These are phyloP conservation scores for Pipistrellus pipistrellus DNA, from an alignment of 2,797 vertebrate species.

Conservation along the genomic window DNA sequence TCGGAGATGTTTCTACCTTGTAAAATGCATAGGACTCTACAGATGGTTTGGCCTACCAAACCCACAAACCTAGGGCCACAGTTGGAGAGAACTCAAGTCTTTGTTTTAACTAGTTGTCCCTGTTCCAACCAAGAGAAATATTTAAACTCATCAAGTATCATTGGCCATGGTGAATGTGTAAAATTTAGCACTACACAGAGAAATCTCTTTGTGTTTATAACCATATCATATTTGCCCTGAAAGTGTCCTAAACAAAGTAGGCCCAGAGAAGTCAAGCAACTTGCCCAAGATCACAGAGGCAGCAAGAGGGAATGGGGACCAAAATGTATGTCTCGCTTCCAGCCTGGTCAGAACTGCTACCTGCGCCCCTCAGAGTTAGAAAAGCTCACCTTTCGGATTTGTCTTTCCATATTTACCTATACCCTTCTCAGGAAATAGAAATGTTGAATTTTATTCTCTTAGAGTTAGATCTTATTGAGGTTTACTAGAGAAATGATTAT, in stretches of 20 bases:
- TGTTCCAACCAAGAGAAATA: slow-evolving; percentile 28
- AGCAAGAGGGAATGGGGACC: background rate
- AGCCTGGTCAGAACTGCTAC: background rate
- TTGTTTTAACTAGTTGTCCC: background rate
- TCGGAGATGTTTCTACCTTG: background rate
- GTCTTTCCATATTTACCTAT: background rate
- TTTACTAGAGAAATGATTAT: background rate
- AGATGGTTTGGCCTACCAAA: background rate
- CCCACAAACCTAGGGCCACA: background rate
- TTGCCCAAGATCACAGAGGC: background rate
- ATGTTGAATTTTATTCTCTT: background rate
- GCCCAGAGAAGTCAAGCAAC: background rate
- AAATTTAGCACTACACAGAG: background rate
- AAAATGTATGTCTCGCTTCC: background rate
- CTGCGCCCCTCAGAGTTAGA: background rate
- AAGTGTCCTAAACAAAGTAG: background rate
- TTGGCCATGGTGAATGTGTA: background rate
- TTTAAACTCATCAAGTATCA: background rate
- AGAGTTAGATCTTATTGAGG: background rate
- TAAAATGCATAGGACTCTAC: background rate
- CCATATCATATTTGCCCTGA: background rate
- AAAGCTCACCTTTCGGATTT: background rate
- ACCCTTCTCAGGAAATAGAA: background rate
- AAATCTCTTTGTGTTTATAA: background rate
- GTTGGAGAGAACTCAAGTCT: background rate